These are phyloP conservation scores for Acrocyrtus sp. DNA, from an alignment of 2,888 invertebrate species.

Conservation along the genomic window DNA sequence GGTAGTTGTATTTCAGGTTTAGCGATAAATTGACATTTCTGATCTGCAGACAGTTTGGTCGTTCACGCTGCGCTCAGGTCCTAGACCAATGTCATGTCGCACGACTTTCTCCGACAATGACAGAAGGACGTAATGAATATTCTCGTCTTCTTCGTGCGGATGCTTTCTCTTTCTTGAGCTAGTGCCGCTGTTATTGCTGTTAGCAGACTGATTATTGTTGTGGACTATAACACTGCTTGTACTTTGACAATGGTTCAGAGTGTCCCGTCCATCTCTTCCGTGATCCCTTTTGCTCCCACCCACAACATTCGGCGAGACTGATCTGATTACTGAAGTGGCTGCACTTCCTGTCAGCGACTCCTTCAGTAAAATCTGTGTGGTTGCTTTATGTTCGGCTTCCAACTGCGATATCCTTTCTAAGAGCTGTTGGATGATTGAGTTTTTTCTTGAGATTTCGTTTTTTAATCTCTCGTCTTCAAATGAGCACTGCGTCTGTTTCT, in stretches of 20 bases:
- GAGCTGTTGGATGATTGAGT: conserved; percentile 55
- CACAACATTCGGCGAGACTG: not conserved
- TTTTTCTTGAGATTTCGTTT: conserved; percentile 53
- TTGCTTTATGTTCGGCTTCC: conserved; percentile 52
- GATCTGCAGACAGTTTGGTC: too few relatives aligned
- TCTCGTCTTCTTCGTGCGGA: conserved; percentile 31
- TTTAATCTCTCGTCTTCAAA: conserved; percentile 48
- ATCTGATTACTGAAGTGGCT: conserved; percentile 26
- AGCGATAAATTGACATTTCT: too few relatives aligned
- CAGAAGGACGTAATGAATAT: conserved; percentile 36
- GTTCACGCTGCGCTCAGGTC: too few relatives aligned
- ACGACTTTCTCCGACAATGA: conserved; percentile 44
- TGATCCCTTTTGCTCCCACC: not conserved
- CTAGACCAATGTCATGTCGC: conserved; percentile 26
- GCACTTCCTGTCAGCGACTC: conserved; percentile 18
- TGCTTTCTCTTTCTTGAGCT: conserved; percentile 22
- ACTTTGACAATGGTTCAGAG: not conserved
- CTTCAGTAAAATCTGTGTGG: conserved; percentile 34
- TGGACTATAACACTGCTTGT: not conserved
- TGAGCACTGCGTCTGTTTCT: conserved; percentile 47
- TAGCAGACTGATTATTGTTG: too few relatives aligned
- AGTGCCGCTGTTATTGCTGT: not conserved
- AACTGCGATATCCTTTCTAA: conserved; percentile 47
- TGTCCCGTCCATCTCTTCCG: not conserved
- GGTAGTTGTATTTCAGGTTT: too few relatives aligned